Base-by-base conservation (phyloP, 2,113 vertebrate species). In the Salvelinus fontinalis region DNA sequence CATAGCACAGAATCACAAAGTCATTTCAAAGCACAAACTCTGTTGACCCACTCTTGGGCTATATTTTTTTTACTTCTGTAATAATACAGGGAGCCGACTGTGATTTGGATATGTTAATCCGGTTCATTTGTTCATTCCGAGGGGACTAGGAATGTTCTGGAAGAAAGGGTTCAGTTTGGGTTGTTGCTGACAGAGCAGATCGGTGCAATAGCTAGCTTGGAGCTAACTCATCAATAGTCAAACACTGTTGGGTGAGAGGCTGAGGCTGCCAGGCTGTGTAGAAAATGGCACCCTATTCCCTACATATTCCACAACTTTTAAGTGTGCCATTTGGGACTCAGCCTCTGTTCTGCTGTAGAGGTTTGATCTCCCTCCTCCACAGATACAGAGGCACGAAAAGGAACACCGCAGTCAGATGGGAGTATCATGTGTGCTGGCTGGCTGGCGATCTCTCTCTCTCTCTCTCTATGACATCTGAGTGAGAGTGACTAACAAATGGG, bases 81-180 rank as follows among this genome's bases (percentile, higher is more conserved):
- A 67, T 27, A 73, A 22, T 44, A 76, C 69, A 8, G 8, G 59
- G n/a, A 62, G 16, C 27, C n/a, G 34, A 67, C 7, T 11, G 59
- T 57, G 51, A 82, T 76, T 26, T 75, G 59, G n/a, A 54, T 29
- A 67, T 54, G 44, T 34, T 65, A 81, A 84, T 78, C 76, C 31
- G 1, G 12, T 70, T 67, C 49, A 54, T 75, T 70, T 67, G 29
- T 70, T 60, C 66, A 13, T 76, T 59, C 60, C n/a, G 26, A 62
- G 8, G 49, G 71, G 9, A 26, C 22, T 71, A 39, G 31, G 39
- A 67, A 74, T 4, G n/a, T 8, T 49, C 54, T 29, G 65, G 44
- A 54, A 31, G 71, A 44, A 18, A 2, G 18, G 9, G 29, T 73
- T 62, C 57, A 24, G 26, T 73, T 62, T 34, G n/a, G 71, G 70